A percentile compares a stretch with the other conserved stretches of the same genome.
These are phyloP conservation scores for Pteropus alecto DNA, from an alignment of 2,113 vertebrate genomes.

Conservation along the genomic window DNA sequence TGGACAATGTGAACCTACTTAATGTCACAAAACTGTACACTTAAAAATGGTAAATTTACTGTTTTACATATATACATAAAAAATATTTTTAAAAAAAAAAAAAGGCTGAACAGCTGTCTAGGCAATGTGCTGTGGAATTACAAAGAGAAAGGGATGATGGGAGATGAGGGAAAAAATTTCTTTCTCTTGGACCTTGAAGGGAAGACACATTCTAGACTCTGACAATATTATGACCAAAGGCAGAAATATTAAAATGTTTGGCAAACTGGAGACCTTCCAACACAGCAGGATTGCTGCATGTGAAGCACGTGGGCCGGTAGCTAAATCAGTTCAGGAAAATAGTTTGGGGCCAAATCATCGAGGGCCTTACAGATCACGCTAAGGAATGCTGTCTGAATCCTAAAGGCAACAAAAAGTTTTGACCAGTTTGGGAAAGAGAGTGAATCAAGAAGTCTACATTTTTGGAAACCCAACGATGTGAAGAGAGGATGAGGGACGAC, in stretches of 20 bases:
- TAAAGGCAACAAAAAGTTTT: background rate
- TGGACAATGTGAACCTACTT: background rate
- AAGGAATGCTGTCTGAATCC: background rate
- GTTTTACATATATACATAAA: background rate
- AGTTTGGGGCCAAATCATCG: background rate
- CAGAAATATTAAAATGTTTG: background rate
- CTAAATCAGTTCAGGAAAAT: background rate
- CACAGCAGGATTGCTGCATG: background rate
- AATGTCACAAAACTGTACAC: background rate
- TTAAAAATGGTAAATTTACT: background rate
- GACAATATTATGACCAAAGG: background rate
- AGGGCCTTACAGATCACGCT: no score
- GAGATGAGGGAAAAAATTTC: background rate
- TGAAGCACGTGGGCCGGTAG: background rate
- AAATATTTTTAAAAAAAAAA: no score
- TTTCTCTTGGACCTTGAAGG: background rate
- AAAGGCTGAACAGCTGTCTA: background rate
- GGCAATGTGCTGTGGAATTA: background rate
- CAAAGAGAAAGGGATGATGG: background rate
- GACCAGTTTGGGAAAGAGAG: background rate
- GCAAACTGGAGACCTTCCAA: background rate
- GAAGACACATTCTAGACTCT: background rate
- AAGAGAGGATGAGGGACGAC: background rate
- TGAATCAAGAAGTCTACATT: background rate
- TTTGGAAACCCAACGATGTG: background rate